Conservation (phyloP, 2,888 invertebrate genomes). For the Notodonta dromedarius region DNA sequence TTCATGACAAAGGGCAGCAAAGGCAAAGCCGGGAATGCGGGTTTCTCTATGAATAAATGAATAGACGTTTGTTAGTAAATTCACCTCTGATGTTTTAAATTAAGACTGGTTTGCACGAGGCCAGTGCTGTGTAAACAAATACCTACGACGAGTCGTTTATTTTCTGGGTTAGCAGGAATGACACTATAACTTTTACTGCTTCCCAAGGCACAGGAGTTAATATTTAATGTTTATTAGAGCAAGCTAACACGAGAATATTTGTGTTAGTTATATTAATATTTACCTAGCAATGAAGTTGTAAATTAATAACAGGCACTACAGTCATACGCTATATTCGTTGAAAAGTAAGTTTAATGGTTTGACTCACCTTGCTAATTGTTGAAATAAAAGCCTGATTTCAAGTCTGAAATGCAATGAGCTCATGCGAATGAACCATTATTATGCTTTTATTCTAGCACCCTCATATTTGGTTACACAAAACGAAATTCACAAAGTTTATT, state of each 20-base stretch:
- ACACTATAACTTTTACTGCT: conserved; percentile 1
- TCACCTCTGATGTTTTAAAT: conserved; percentile 4
- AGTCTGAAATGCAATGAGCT: too few relatives aligned
- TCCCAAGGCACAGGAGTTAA: not conserved
- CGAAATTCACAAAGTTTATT: not conserved
- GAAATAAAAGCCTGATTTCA: too few relatives aligned
- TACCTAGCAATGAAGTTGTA: too few relatives aligned
- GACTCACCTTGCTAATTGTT: too few relatives aligned
- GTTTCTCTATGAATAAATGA: conserved; percentile 6
- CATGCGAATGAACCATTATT: too few relatives aligned
- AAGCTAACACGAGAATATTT: not conserved
- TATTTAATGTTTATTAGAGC: not conserved
- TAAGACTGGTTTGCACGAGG: conserved; percentile 1
- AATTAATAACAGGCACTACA: too few relatives aligned
- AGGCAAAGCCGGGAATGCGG: not conserved
- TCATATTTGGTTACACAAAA: not conserved
- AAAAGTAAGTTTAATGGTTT: too few relatives aligned
- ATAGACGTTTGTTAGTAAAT: conserved; percentile 3
- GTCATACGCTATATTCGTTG: too few relatives aligned
- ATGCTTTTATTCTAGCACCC: too few relatives aligned
- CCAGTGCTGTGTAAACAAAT: not conserved
- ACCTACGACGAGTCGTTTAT: not conserved
- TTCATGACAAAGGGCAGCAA: not conserved
- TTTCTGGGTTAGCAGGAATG: not conserved
- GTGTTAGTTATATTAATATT: not conserved